Evolutionary conservation across 2,888 invertebrate genomes (phyloP).

Genomic region (Dicyrtomina minuta): DNA sequence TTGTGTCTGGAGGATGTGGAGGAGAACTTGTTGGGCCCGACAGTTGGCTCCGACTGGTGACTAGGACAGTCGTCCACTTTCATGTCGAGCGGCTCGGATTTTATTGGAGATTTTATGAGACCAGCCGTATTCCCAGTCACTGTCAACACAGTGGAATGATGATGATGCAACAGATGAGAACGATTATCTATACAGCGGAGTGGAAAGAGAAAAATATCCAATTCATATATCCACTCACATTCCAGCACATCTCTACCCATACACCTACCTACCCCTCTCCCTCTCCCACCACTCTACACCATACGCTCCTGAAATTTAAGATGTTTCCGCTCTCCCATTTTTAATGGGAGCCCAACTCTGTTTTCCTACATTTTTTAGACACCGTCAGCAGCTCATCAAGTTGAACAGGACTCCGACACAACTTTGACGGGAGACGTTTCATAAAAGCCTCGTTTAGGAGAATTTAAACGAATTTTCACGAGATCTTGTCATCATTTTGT

Average conservation of each 20-base stretch:
- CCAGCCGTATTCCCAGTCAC: conserved; percentile 13
- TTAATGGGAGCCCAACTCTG: too few relatives aligned
- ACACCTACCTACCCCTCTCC: too few relatives aligned
- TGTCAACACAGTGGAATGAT: conserved; percentile 27
- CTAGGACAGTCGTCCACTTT: conserved; percentile 42
- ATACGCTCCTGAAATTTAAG: too few relatives aligned
- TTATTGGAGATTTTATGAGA: conserved; percentile 40
- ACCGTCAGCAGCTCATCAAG: too few relatives aligned
- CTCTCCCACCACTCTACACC: too few relatives aligned
- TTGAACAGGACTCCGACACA: too few relatives aligned
- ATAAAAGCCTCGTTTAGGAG: too few relatives aligned
- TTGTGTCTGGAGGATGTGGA: not conserved
- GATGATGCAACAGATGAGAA: conserved; percentile 16
- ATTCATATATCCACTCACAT: not conserved
- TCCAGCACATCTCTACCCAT: too few relatives aligned
- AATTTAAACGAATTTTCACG: too few relatives aligned
- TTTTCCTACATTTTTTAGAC: too few relatives aligned
- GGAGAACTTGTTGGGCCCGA: conserved; percentile 12
- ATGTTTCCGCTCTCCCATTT: not conserved
- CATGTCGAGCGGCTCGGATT: conserved; percentile 53
- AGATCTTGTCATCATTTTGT: not conserved
- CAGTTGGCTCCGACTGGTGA: conserved; percentile 26
- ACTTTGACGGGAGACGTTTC: too few relatives aligned
- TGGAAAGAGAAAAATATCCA: not conserved
- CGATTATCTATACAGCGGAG: conserved; percentile 2